Base-by-base conservation (phyloP, 2,888 invertebrate species). In the Machimus atricapillus region DNA sequence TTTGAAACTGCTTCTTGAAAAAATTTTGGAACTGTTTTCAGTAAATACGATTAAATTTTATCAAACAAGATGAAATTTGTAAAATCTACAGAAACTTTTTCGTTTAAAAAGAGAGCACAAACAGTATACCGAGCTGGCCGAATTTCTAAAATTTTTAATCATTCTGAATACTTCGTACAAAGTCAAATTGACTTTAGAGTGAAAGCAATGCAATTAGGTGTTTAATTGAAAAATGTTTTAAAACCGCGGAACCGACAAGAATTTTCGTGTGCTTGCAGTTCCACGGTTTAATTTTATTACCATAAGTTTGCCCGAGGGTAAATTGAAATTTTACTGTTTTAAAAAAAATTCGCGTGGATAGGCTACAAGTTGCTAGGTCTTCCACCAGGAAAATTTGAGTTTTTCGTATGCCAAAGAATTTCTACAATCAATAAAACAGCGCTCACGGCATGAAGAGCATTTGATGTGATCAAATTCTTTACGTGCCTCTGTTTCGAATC, bases 391-490 rank as follows among this genome's bases (percentile, higher is more conserved):
- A 23, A 66, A 66, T 66, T 9, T 16, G 16, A 14, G 14, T 16
- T 66, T 12, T 66, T 66, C 23, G 12, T 66, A 66, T 66, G 19
- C 66, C 27, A 66, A 23, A n/a, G 37, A 34, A 76, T 76, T 76
- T 76, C 37, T 76, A 27, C n/a, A 76, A 34, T 78, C 43, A 78
- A 78, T 40, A 40, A 43, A 43, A 43, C 37, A 43, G 43, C 78
- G 43, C 19, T 43, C 37, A 14, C 19, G 79, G 52, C 16, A 79
- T 79, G 52, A 79, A 79, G 79, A 56, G 40, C 52, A 52, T 79
- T 79, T 79, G 46, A 52, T 79, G 52, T 52, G 52, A 79, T 79
- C 79, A 79, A 79, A 79, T 79, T 79, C 79, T 52, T 52, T 79
- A 79, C 79, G 79, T 79, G 79, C 79, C 19, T 52, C 52, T 40